Base-by-base conservation (phyloP, 2,113 vertebrate genomes). In the Gyps fulvus region DNA sequence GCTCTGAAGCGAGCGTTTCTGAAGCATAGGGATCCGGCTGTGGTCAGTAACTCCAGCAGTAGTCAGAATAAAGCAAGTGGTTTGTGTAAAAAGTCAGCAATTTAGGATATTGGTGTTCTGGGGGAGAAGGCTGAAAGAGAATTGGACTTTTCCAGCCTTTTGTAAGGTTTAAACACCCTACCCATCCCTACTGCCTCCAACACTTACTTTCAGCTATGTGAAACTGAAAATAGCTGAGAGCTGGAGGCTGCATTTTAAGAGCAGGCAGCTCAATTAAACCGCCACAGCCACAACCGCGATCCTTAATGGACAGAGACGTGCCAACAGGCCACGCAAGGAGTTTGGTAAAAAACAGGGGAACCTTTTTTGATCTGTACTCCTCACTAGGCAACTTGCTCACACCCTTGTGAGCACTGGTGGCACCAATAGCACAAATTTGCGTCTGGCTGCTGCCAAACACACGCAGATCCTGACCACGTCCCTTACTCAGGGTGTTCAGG, bases 401-500 rank as follows among this genome's bases (percentile, higher is more conserved):
- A 2, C 43, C 34, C 20, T 45, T 59, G 23, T 34, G 23, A 81
- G 6, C 29, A 12, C 7, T 52, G 36, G 36, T 69, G n/a, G 10
- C 47, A 67, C 18, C 9, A 32, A 52, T 15, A 42, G 47, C 52
- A 67, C 25, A 85, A 67, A 74, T 0, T 0, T 0, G 0, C 21
- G 8, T 36, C 36, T 32, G 42, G 62, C 38, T 72, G 25, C 62
- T 76, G 43, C 20, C 49, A 31, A 63, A 38, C 9, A 54, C 58
- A 18, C 0, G 2, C 4, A 16, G 31, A 54, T 58, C 27, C 38
- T 66, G 38, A 34, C 10, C n/a, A 42, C 4, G 20, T 55, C 25
- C n/a, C 47, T 92, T 54, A 42, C 1, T 4, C 40, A 4, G 1
- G 40, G 16, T 50, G 19, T 65, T 1, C 0, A 1, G 45, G 38